Base-by-base conservation (phyloP, 2,888 invertebrate species). In the Heliconius erato region DNA sequence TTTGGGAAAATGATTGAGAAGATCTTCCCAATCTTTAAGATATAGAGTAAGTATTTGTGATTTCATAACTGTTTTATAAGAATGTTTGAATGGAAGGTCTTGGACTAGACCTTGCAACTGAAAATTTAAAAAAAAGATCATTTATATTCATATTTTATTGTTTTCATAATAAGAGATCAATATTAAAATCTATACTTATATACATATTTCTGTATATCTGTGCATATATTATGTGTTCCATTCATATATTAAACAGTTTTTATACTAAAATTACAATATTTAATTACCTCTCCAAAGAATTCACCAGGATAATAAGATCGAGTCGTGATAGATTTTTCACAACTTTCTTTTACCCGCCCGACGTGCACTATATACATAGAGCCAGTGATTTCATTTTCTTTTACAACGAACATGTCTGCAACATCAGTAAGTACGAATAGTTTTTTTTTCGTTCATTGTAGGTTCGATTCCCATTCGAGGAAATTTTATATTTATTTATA, bases 301-400 rank as follows among this genome's bases (percentile, higher is more conserved):
- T 93, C 89, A 14, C 91, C 91, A 1, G 89, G 84, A 0, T 87
- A 87, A 80, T 90, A 93, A 7, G 89, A 85, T 44, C 88, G 88
- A 2, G 83, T 82, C 59, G 82, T 84, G 23, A 83, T 85, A 3
- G 84, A 79, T 0, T 85, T 85, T 14, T 91, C 89, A 5, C 85
- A 83, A 1, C 87, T 86, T 81, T 93, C 92, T 49, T 87, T 79
- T 3, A 95, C 92, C 4, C 89, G 87, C 0, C 94, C 94, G 2
- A 89, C 89, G 84, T 95, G 94, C n/a, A 95, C 91, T 44, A 95
- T 83, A 84, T 94, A 95, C 93, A 95, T 94, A 2, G 92, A 88
- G 81, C 94, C 90, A 0, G 94, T 94, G 59, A 94, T 93, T 81
- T 94, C 94, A 19, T 86, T 88, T 79, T 94, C 90, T 72, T 93